Percentiles rank a stretch among this genome's conserved stretches.
These are phyloP conservation scores for Drosophila setifemur DNA, from an alignment of 1,140 invertebrate genomes.

Conservation along the genomic window DNA sequence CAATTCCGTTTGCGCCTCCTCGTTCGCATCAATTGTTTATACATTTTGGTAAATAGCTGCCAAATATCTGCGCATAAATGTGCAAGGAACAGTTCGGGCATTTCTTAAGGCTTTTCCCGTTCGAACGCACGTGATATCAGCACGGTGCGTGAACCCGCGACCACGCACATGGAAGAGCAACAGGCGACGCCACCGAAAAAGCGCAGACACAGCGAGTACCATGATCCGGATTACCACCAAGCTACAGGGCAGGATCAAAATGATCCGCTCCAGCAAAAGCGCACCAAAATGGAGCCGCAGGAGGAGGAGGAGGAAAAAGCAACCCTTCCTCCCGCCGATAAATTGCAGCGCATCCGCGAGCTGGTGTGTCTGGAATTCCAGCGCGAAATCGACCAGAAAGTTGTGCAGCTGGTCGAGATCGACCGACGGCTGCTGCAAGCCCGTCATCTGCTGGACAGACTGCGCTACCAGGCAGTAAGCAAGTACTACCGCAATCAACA, in stretches of 20 bases:
- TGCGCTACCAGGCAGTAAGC: slow-evolving; percentile 87
- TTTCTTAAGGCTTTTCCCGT: slow-evolving; percentile 28
- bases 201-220: slow-evolving; percentile 73
- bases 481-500: slow-evolving; percentile 88
- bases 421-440: slow-evolving; percentile 85
- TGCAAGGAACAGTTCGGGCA: slow-evolving; percentile 28
- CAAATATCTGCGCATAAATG: slow-evolving; percentile 54
- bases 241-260: not conserved
- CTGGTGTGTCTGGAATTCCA: slow-evolving; percentile 83
- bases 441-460: slow-evolving; percentile 86
- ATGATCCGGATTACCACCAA: slow-evolving; percentile 73
- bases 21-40: slow-evolving; percentile 45
- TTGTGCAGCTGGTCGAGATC: slow-evolving; percentile 84
- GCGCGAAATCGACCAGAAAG: slow-evolving; percentile 84
- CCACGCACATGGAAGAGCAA: slow-evolving; percentile 65
- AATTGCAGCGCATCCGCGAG: slow-evolving; percentile 35
- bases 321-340: not conserved
- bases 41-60: slow-evolving; percentile 35
- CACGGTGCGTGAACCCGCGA: slow-evolving; percentile 23
- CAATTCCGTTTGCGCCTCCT: slow-evolving; percentile 49
- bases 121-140: slow-evolving; percentile 45
- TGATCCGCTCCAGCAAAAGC: slow-evolving; percentile 15
- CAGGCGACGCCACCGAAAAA: slow-evolving; percentile 58
- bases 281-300: slow-evolving; percentile 6
- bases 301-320: not conserved